phyloP scores from a whole-genome alignment of 64 coral and sea anemone species.

The Montipora foliosa region DNA sequence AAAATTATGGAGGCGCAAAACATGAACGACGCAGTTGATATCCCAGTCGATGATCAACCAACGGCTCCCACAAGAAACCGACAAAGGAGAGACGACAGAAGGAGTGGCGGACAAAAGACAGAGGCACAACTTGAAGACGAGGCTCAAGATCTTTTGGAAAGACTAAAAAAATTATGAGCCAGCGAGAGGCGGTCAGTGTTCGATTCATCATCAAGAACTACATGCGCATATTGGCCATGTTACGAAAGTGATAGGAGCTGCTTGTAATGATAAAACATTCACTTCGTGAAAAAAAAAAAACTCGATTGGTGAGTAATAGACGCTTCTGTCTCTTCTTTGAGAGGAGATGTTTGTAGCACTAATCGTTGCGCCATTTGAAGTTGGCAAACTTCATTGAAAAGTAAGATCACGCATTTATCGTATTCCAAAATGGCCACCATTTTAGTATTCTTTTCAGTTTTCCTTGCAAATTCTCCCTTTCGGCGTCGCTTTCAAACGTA shows the following conservation, averaged over 20 bases:
- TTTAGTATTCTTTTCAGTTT: too few relatives aligned
- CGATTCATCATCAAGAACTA: neutral
- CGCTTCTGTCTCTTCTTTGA: neutral
- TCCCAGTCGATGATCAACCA: conserved; percentile 64
- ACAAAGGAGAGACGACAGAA: conserved; percentile 23
- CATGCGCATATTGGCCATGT: neutral
- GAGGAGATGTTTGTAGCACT: neutral
- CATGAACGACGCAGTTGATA: conserved; percentile 51
- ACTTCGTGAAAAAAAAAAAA: neutral
- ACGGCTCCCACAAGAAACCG: conserved; percentile 66
- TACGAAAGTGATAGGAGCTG: neutral
- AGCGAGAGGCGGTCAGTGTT: neutral
- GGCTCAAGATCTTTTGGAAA: conserved; percentile 84
- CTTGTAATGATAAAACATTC: too few relatives aligned
- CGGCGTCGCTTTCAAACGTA: too few relatives aligned
- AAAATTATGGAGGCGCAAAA: conserved; percentile 81
- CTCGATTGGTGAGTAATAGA: neutral
- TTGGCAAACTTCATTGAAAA: too few relatives aligned
- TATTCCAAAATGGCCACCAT: too few relatives aligned
- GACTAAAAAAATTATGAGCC: conserved; percentile 80
- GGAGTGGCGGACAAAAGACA: conserved; percentile 36
- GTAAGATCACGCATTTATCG: too few relatives aligned
- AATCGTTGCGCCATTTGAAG: too few relatives aligned
- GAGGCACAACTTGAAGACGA: conserved; percentile 67
- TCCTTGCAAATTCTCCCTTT: too few relatives aligned